Conservation (phyloP, 1,140 invertebrate genomes). For the Copidosoma floridanum region DNA sequence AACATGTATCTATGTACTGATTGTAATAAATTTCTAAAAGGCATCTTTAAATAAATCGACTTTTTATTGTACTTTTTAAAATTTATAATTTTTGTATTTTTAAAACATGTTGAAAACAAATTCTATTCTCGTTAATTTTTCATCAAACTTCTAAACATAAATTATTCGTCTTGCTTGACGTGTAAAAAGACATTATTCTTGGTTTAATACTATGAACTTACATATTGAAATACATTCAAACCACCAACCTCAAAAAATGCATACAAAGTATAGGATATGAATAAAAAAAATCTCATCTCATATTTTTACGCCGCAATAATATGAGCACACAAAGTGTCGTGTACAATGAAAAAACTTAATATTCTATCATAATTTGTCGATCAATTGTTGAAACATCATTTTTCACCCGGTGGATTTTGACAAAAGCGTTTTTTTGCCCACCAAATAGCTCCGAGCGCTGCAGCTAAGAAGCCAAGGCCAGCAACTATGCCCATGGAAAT, state of each 20-base stretch:
- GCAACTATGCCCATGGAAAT: constrained; percentile 63
- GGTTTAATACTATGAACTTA: neutral
- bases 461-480: constrained; percentile 61
- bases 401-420: constrained; percentile 37
- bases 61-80: too few relatives aligned
- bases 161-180: neutral
- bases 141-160: too few relatives aligned
- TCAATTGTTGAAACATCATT: constrained; percentile 29
- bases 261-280: neutral
- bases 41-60: too few relatives aligned
- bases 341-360: constrained; percentile 1
- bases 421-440: constrained; percentile 60
- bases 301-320: neutral
- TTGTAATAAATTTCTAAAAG: too few relatives aligned
- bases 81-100: too few relatives aligned
- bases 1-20: too few relatives aligned
- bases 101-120: too few relatives aligned
- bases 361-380: neutral
- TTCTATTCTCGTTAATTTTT: too few relatives aligned
- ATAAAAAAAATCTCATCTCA: neutral
- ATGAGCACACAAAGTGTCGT: neutral
- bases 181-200: neutral
- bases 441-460: constrained; percentile 61
- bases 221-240: neutral
- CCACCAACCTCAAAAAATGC: neutral